phyloP scores from a whole-genome alignment of 2,113 vertebrate species.

The Anguilla japonica region DNA sequence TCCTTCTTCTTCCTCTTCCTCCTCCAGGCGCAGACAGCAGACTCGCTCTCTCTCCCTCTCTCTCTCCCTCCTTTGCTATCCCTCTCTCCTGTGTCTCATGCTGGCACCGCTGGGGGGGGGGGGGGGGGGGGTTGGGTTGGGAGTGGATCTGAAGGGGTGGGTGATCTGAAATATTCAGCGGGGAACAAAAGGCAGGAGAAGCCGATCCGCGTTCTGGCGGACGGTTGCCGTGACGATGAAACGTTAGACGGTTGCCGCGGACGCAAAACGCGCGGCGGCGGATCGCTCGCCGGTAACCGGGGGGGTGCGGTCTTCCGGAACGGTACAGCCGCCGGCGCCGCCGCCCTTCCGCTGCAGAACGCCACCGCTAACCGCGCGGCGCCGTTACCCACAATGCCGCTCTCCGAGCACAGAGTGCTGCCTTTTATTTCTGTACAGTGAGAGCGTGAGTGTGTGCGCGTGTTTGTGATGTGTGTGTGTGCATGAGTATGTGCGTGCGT shows the following conservation, averaged over 20 bases:
- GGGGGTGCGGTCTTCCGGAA: constrained; percentile 28
- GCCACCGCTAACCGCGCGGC: not conserved
- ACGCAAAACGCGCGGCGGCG: constrained; percentile 35
- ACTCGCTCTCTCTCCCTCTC: constrained; percentile 8
- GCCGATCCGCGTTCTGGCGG: constrained; percentile 64
- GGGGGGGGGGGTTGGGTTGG: not conserved
- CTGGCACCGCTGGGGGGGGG: constrained; percentile 31
- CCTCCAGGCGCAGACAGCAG: not conserved
- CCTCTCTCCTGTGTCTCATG: constrained; percentile 1
- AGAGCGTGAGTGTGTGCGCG: too few species aligned
- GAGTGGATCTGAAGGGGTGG: too few species aligned
- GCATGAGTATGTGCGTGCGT: too few species aligned
- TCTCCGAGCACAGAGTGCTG: not conserved
- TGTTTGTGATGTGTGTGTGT: not conserved
- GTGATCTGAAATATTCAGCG: constrained; percentile 76
- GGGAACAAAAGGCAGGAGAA: constrained; percentile 65
- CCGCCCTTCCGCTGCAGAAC: not conserved
- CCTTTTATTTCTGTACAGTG: too few species aligned
- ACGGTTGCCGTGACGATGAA: constrained; percentile 79
- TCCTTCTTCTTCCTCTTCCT: constrained; percentile 36
- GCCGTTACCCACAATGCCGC: constrained; percentile 23
- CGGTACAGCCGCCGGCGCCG: not conserved
- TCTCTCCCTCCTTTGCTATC: constrained; percentile 17
- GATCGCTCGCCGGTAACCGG: constrained; percentile 46
- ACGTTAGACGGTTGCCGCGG: constrained; percentile 53